Percentiles rank a stretch among this genome's conserved stretches.
These are phyloP conservation scores for Trachelus troglodyta DNA, from an alignment of 2,888 invertebrate species.

Conservation along the genomic window DNA sequence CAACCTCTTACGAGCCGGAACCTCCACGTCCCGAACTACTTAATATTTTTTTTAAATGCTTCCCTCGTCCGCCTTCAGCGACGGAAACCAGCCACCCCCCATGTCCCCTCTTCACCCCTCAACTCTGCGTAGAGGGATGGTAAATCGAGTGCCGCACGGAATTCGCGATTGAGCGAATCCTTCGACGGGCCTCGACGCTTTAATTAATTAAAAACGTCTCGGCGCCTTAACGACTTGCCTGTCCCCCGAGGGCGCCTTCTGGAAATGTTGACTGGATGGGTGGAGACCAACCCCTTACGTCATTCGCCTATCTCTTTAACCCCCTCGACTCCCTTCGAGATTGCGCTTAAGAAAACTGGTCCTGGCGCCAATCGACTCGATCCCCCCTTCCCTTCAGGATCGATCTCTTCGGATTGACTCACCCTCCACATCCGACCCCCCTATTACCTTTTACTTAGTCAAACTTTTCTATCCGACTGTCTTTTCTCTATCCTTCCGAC, in stretches of 20 bases:
- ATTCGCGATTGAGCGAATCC: neutral
- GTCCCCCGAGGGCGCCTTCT: slow-evolving; percentile 12
- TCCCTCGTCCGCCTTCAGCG: slow-evolving; percentile 27
- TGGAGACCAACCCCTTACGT: no score
- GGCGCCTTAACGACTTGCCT: slow-evolving; percentile 40
- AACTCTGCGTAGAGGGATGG: no score
- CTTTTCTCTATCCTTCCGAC: no score
- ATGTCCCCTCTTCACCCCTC: neutral
- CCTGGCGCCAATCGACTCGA: slow-evolving; percentile 33
- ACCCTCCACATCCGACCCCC: no score
- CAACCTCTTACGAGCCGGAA: slow-evolving; percentile 24
- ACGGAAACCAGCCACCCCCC: neutral
- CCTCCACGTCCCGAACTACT: slow-evolving; percentile 38
- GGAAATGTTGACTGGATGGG: no score
- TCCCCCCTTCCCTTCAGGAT: slow-evolving; percentile 31
- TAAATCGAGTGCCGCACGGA: neutral
- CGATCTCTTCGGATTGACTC: slow-evolving; percentile 22
- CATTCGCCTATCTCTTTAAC: no score
- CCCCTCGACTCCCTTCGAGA: no score
- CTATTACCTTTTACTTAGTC: no score
- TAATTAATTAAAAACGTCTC: slow-evolving; percentile 56
- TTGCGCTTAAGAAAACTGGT: slow-evolving; percentile 8
- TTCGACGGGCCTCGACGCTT: slow-evolving; percentile 29
- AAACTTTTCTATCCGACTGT: no score
- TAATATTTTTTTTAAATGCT: slow-evolving; percentile 51